phyloP scores from a whole-genome alignment of 2,888 invertebrate species.

The Subacronicta megacephala region DNA sequence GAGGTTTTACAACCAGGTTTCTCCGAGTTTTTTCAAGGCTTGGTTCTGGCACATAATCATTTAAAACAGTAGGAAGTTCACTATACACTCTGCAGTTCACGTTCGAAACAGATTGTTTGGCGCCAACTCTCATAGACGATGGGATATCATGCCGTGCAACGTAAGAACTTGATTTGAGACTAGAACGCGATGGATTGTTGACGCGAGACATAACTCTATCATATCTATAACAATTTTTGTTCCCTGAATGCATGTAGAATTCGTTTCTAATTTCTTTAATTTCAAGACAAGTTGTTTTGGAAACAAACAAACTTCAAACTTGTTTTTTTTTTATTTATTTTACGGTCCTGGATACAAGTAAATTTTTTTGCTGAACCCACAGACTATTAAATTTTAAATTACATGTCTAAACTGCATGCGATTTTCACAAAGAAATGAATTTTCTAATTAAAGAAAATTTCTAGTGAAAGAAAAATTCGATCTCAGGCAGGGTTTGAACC shows the following conservation, averaged over 20 bases:
- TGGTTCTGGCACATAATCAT: conserved; percentile 72
- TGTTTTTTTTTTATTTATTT: no score
- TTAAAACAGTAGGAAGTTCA: conserved; percentile 79
- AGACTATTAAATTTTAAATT: no score
- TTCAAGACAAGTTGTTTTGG: conserved; percentile 49
- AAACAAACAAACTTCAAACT: no score
- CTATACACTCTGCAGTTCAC: conserved; percentile 69
- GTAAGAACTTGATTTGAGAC: conserved; percentile 67
- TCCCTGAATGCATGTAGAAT: conserved; percentile 56
- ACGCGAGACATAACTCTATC: conserved; percentile 83
- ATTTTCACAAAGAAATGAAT: no score
- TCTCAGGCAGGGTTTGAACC: no score
- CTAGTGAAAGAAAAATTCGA: no score
- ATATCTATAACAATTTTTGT: conserved; percentile 65
- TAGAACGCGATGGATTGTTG: conserved; percentile 62
- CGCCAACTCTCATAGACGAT: conserved; percentile 73
- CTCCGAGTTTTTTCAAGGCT: conserved; percentile 58
- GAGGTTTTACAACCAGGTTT: conserved; percentile 76
- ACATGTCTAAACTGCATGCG: no score
- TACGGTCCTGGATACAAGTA: no score
- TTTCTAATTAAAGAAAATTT: no score
- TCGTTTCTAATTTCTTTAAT: background rate
- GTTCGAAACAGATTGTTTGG: conserved; percentile 77
- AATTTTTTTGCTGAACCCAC: no score
- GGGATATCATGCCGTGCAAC: conserved; percentile 76